These are phyloP conservation scores for Gorsachius goisagi DNA, from an alignment of 2,113 vertebrate genomes.

Conservation along the genomic window DNA sequence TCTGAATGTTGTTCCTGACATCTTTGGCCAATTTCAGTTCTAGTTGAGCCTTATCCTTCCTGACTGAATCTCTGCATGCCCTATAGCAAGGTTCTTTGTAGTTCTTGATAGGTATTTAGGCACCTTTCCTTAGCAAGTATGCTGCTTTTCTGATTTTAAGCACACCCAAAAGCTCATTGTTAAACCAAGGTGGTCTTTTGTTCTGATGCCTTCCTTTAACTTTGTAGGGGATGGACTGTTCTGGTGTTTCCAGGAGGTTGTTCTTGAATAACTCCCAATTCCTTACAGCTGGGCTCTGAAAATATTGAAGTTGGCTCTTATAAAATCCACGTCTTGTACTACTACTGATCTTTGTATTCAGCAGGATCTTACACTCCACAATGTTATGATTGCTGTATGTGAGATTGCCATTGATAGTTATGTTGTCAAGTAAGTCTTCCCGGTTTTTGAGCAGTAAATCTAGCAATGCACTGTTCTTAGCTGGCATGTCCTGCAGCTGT, in stretches of 20 bases:
- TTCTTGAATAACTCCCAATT: background rate
- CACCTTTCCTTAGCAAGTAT: background rate
- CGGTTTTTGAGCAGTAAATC: background rate
- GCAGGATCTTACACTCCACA: background rate
- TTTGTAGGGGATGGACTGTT: background rate
- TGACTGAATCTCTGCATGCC: background rate
- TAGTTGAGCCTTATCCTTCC: background rate
- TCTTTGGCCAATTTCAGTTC: background rate
- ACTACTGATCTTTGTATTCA: background rate
- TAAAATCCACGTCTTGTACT: background rate
- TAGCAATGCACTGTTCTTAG: background rate
- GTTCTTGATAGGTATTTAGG: background rate
- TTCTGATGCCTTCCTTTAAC: background rate
- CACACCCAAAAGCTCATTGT: background rate
- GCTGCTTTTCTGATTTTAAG: background rate
- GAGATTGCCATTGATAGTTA: background rate
- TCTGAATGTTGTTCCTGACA: background rate
- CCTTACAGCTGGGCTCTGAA: background rate
- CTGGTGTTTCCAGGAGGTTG: background rate
- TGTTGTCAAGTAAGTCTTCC: background rate
- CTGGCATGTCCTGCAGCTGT: background rate
- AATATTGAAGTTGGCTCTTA: background rate
- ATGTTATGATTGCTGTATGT: background rate
- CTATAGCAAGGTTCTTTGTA: background rate
- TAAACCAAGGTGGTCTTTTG: background rate